These are phyloP conservation scores for Rhimphoctona megacephalus DNA, from an alignment of 2,888 invertebrate genomes.

Conservation along the genomic window DNA sequence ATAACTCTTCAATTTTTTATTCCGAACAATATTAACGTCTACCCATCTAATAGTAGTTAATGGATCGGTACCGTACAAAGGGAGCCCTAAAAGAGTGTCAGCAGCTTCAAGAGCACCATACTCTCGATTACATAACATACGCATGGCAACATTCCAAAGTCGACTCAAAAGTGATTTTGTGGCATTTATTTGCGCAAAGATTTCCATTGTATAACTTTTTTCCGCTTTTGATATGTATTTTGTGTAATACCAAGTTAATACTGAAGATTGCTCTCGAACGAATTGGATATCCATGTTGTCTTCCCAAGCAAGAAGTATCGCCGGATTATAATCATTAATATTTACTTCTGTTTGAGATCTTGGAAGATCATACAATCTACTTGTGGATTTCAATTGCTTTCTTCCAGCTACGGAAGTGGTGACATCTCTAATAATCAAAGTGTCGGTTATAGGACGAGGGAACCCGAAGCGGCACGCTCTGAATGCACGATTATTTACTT, in stretches of 20 bases:
- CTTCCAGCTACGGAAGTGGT: slow-evolving; percentile 28
- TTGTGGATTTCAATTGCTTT: slow-evolving; percentile 14
- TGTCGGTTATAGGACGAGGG: slow-evolving; percentile 55
- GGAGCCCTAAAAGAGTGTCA: slow-evolving; percentile 69
- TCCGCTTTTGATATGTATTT: slow-evolving; percentile 44
- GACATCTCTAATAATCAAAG: slow-evolving; percentile 56
- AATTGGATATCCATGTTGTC: too few relatives aligned
- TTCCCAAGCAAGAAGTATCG: slow-evolving; percentile 8
- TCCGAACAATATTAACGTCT: slow-evolving; percentile 70
- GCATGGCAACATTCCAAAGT: too few relatives aligned
- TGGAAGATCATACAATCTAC: slow-evolving; percentile 35
- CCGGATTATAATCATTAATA: slow-evolving; percentile 44
- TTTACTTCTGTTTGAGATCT: slow-evolving; percentile 13
- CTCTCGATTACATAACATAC: too few relatives aligned
- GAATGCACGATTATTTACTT: slow-evolving; percentile 2
- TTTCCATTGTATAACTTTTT: slow-evolving; percentile 39
- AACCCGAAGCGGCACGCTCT: slow-evolving; percentile 56
- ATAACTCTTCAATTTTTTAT: slow-evolving; percentile 58
- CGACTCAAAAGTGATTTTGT: too few relatives aligned
- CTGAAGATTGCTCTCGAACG: too few relatives aligned
- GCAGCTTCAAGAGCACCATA: too few relatives aligned
- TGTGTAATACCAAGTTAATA: too few relatives aligned
- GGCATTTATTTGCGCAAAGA: slow-evolving; percentile 72
- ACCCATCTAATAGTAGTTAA: slow-evolving; percentile 80
- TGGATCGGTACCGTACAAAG: too few relatives aligned